phyloP scores from a whole-genome alignment of 1,140 invertebrate species.

The Brachionus koreanus region DNA sequence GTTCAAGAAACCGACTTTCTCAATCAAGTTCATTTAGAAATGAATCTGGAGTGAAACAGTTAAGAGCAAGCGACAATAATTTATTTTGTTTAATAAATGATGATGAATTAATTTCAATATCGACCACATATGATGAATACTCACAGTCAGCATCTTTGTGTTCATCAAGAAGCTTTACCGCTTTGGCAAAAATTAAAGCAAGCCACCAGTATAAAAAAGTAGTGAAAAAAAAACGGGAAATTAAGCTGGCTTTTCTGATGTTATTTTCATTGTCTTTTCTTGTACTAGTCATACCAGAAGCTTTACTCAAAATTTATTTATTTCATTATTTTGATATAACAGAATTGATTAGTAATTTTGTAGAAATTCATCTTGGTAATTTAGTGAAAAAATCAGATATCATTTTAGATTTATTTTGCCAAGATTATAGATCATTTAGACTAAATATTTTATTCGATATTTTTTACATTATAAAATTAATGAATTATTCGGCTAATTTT shows the following conservation, averaged over 20 bases:
- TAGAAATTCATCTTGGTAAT: background rate
- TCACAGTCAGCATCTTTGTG: background rate
- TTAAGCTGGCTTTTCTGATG: conserved; percentile 20
- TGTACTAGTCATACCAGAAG: conserved; percentile 16
- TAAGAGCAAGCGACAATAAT: background rate
- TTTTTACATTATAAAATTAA: conserved; percentile 25
- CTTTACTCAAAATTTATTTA: conserved; percentile 17
- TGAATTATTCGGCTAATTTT: conserved; percentile 34
- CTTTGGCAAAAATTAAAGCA: background rate
- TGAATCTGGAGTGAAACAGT: background rate
- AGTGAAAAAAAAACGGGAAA: conserved; percentile 14
- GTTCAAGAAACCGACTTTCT: background rate
- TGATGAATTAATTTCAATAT: conserved; percentile 27
- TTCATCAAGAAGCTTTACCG: background rate
- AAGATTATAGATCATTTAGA: background rate
- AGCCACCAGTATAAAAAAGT: conserved; percentile 7
- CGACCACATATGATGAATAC: conserved; percentile 11
- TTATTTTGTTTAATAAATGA: background rate
- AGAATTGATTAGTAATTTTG: background rate
- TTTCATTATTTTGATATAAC: conserved; percentile 28
- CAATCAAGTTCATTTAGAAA: background rate
- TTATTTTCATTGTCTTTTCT: conserved; percentile 25
- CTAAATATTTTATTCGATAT: conserved; percentile 9
- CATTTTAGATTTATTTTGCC: conserved; percentile 12
- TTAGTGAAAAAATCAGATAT: background rate